Base-by-base conservation (phyloP, 2,113 vertebrate species). In the Carassius auratus region DNA sequence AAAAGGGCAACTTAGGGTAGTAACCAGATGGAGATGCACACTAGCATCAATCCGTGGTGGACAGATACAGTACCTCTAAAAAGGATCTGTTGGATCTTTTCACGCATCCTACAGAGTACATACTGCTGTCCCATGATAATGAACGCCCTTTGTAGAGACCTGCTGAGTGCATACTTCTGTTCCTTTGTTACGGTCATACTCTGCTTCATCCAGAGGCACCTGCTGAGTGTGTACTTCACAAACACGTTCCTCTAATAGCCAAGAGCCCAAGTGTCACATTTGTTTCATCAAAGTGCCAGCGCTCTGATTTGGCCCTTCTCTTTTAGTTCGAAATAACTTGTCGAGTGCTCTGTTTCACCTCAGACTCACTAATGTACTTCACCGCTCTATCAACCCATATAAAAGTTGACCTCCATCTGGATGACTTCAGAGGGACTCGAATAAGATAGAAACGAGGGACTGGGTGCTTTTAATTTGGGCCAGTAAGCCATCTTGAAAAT, bases 1-100 rank as follows among this genome's bases (percentile, higher is more conserved):
- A 89, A 88, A 57, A 83, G 86, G 90, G 90, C 90, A 90, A 84
- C 36, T 83, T 76, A 81, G 87, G 85, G 90, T 85, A 71, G 87
- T 90, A 85, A 89, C 91, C 91, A 92, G 91, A 92, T 92, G 91
- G 90, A 91, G 86, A 86, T 74, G 9, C 73, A 83, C 36, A 12
- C 88, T 86, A 89, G 84, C 87, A 76, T 84, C 89, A 87, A 88
- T 88, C 84, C 86, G 61, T 91, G 75, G 45, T 5, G 7, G 26
- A 50, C 64, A 69, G n/a, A 23, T 26, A 30, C 30, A 30, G 30
- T 30, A 48, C 23, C 61, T 66, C 8, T 7, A 19, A 66, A 66
- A 66, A 66, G 0, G 5, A 66, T 81, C 38, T 26, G 8, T 42
- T 68, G 2, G 17, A 9, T 50, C 52, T 38, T 82, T 71, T 5